Conservation (phyloP, 2,888 invertebrate species). For the Lagria hirta region DNA sequence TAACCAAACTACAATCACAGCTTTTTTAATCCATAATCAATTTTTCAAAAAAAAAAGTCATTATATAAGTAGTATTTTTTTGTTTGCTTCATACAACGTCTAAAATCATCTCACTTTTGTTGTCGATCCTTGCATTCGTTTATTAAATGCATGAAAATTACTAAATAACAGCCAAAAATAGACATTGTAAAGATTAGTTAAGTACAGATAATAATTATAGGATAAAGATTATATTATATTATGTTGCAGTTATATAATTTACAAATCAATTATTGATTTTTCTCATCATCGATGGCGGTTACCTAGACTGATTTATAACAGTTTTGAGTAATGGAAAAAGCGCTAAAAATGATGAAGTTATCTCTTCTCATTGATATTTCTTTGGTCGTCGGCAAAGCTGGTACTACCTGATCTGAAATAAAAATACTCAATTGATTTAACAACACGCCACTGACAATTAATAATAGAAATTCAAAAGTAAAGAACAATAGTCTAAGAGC, state of each 20-base stretch:
- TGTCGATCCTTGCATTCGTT: constrained; percentile 54
- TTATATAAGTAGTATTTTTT: too few species aligned
- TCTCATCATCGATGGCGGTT: too few species aligned
- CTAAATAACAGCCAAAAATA: constrained; percentile 53
- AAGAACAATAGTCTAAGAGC: too few species aligned
- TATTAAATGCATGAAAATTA: constrained; percentile 53
- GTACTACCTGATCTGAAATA: constrained; percentile 44
- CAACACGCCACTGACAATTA: too few species aligned
- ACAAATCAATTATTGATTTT: constrained; percentile 21
- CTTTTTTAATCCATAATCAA: constrained; percentile 48
- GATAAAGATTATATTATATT: constrained; percentile 20
- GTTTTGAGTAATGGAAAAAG: too few species aligned
- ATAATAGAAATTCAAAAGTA: too few species aligned
- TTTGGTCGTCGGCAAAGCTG: constrained; percentile 39
- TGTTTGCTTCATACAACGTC: constrained; percentile 48
- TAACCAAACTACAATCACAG: constrained; percentile 52
- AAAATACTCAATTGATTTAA: constrained; percentile 7
- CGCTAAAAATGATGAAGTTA: too few species aligned
- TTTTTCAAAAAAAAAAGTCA: too few species aligned
- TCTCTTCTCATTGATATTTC: constrained; percentile 37
- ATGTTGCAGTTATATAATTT: constrained; percentile 20
- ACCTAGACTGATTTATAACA: too few species aligned
- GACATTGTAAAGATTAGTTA: constrained; percentile 46
- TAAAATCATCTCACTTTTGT: constrained; percentile 56
- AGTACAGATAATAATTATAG: constrained; percentile 31